Evolutionary conservation across 2,797 vertebrate genomes (phyloP).

Genomic region (Cossypha heuglini): DNA sequence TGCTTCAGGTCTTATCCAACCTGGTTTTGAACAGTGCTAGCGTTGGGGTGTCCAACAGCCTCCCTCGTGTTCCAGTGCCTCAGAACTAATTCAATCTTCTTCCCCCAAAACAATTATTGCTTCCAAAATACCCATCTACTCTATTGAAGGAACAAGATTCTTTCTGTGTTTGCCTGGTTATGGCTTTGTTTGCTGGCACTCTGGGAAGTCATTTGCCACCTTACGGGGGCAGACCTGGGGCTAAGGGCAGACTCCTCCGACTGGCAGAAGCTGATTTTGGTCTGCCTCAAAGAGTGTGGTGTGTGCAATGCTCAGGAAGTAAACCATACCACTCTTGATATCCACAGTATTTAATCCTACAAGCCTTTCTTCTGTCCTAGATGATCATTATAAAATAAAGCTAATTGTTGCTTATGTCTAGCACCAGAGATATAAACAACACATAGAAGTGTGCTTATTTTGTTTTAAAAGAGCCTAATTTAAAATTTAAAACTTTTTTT

Average conservation of each 20-base stretch:
- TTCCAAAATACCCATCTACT: background rate
- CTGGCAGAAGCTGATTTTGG: background rate
- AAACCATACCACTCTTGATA: background rate
- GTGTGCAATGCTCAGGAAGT: background rate
- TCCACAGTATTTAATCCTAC: background rate
- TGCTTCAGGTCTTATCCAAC: background rate
- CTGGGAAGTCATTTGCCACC: background rate
- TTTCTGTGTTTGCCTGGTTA: background rate
- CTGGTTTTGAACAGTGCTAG: background rate
- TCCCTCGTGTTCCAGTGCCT: background rate
- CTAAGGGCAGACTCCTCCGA: background rate
- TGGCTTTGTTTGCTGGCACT: background rate
- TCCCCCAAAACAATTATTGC: background rate
- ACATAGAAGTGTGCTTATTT: background rate
- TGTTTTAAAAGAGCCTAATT: background rate
- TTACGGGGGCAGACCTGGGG: rapidly evolving
- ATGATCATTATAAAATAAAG: background rate
- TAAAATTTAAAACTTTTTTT: too few relatives aligned
- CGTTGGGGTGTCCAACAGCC: background rate
- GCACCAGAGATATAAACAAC: background rate
- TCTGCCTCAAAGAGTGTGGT: background rate
- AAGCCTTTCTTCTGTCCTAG: background rate
- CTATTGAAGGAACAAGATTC: background rate
- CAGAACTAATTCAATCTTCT: background rate
- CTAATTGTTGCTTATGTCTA: background rate